Percentiles rank a stretch among this genome's conserved stretches.
These are phyloP conservation scores for Abrostola tripartita DNA, from an alignment of 2,888 invertebrate species.

Conservation along the genomic window DNA sequence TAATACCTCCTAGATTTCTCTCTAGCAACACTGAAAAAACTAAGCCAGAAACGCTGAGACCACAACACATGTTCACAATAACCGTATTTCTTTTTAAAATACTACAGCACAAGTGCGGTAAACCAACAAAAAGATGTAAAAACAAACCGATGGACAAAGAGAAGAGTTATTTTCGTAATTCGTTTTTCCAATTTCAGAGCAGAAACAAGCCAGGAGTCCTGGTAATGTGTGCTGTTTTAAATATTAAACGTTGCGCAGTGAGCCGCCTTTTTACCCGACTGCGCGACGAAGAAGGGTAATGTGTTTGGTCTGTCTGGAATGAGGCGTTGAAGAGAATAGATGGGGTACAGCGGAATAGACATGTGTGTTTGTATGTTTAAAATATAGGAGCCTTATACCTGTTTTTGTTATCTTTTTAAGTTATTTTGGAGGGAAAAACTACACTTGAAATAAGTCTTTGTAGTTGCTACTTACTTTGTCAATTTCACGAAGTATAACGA, in stretches of 20 bases:
- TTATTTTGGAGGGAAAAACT: too few relatives aligned
- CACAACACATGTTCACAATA: too few relatives aligned
- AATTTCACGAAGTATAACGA: too few relatives aligned
- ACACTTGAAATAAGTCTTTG: too few relatives aligned
- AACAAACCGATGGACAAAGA: conserved; percentile 2
- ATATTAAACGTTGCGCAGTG: conserved; percentile 14
- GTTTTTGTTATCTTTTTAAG: too few relatives aligned
- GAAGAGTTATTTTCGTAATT: conserved; percentile 19
- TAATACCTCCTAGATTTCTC: too few relatives aligned
- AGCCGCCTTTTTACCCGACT: not conserved
- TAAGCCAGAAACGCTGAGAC: too few relatives aligned
- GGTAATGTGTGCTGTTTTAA: conserved; percentile 24
- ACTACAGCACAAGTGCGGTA: not conserved
- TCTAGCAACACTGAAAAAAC: too few relatives aligned
- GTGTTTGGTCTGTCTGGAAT: not conserved
- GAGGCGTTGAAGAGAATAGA: not conserved
- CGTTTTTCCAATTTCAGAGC: conserved; percentile 13
- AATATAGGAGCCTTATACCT: too few relatives aligned
- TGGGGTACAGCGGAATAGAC: not conserved
- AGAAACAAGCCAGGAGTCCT: not conserved
- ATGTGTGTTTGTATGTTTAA: not conserved
- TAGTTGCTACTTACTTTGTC: too few relatives aligned
- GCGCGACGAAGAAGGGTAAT: not conserved
- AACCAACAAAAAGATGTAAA: not conserved
- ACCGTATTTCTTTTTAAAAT: not conserved